These are phyloP conservation scores for Acrocephalus kingi DNA, from an alignment of 2,113 vertebrate species.

Conservation along the genomic window DNA sequence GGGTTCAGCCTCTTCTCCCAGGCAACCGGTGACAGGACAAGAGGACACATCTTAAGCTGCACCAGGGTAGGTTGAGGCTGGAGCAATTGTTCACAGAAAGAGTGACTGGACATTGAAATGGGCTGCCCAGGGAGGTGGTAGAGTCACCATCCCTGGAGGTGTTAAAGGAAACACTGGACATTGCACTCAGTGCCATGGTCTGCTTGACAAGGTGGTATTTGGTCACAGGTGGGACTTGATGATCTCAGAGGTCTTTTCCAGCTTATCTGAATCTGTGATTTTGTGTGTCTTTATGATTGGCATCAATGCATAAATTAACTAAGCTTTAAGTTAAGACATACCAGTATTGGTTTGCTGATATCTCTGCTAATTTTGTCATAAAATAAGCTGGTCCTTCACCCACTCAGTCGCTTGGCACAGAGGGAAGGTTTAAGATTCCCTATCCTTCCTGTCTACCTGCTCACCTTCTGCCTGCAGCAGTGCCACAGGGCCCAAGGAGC, in stretches of 20 bases:
- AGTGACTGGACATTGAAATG: not conserved
- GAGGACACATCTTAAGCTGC: not conserved
- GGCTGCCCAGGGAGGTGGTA: not conserved
- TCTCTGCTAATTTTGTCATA: not conserved
- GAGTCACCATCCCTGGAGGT: not conserved
- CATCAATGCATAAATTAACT: not conserved
- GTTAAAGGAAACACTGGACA: not conserved
- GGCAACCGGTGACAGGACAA: not conserved
- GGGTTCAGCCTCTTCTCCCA: not conserved
- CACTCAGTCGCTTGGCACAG: not conserved
- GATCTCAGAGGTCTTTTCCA: not conserved
- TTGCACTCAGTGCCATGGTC: not conserved
- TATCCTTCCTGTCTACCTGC: not conserved
- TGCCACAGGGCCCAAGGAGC: accelerated
- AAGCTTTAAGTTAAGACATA: not conserved
- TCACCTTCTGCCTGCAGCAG: not conserved
- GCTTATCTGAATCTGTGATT: not conserved
- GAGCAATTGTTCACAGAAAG: not conserved
- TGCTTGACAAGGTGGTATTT: not conserved
- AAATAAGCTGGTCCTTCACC: not conserved
- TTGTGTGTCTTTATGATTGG: not conserved
- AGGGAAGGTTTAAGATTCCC: not conserved
- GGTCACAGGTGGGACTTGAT: not conserved
- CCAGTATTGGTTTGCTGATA: not conserved
- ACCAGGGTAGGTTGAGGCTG: not conserved